Base-by-base conservation (phyloP, 2,113 vertebrate genomes). In the Dryoscopus gambensis region DNA sequence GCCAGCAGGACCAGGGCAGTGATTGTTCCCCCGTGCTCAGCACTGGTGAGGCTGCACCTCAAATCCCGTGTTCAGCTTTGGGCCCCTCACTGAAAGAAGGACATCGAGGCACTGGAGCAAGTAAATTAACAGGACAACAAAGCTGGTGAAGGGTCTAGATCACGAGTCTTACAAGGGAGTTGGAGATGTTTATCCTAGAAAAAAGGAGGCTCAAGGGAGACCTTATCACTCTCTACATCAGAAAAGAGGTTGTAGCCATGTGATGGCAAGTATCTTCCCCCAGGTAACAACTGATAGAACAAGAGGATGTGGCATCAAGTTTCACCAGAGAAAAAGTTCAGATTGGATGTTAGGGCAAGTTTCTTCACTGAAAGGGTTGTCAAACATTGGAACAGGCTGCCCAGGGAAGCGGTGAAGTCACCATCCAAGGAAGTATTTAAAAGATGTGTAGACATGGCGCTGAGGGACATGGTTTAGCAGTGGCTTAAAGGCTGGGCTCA, bases 21-120 rank as follows among this genome's bases (percentile, higher is more conserved):
- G 14, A 27, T 15, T 6, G 3, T 9, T 5, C 9, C 35, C 10
- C 22, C 22, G 25, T 27, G 33, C 27, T 77, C 0, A 0, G 11
- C 31, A 6, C 19, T 59, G 11, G 13, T 22, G 11, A 59, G 37
- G 37, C 22, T 13, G 3, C 11, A 8, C 7, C 37, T 50, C 16
- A 17, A 52, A 62, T n/a, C 33, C 8, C 10, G 10, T 8, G 19
- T 5, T 15, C 15, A 20, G 3, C 23, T 65, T 30, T 44, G 50
- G 31, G 44, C 12, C 15, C 11, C 11, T 81, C 37, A 17, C 8
- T 44, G 23, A 19, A 39, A 81, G 33, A 65, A 44, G 28, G 15
- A 46, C 23, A 11, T 21, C n/a, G 69, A 59, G 37, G 52, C 23
- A 21, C 33, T 52, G 20, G 9, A 52, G 8, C 1, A 13, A 52